Base-by-base conservation (phyloP, 2,797 vertebrate genomes). In the Lacerta agilis region DNA sequence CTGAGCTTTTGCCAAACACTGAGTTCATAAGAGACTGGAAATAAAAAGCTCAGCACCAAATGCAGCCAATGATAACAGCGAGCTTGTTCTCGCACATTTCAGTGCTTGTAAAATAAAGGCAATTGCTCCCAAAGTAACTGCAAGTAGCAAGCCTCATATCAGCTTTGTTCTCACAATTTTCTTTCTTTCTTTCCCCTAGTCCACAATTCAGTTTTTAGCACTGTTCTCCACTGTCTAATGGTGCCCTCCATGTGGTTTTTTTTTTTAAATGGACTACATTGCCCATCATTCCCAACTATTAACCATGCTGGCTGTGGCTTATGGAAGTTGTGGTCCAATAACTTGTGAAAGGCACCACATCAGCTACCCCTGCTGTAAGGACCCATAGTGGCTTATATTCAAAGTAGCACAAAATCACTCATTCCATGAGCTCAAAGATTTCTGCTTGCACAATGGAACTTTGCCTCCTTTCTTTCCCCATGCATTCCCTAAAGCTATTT, bases 1-100 rank as follows among this genome's bases (percentile, higher is more conserved):
- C 49, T 87, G 82, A 82, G 45, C 89, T 72, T 23, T 87, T 82
- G 85, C 89, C 76, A 89, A 92, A 73, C 85, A 89, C 38, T 38
- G 66, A 87, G 75, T 87, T 92, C 88, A 86, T 87, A 92, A 85
- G 92, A 85, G 13, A 84, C 90, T 79, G 79, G 83, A 88, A 92
- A 90, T 87, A 73, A 17, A 33, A 86, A 77, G 71, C 90, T 79
- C 92, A 88, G 89, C 78, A 72, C 78, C 86, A 58, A 92, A 87
- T 92, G 84, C 83, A 82, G 83, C 71, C 83, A 77, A 75, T 82
- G 71, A 82, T 86, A 89, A 89, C 43, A 82, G 41, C 55, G 83
- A 81, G 77, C 71, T 85, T 81, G 11, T 85, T 88, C 77, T 85
- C 41, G 18, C 41, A 80, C 69, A 17, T 86, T 67, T 76, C 61